Evolutionary conservation across 2,888 invertebrate species (phyloP).

Genomic region (Xanthia togata): DNA sequence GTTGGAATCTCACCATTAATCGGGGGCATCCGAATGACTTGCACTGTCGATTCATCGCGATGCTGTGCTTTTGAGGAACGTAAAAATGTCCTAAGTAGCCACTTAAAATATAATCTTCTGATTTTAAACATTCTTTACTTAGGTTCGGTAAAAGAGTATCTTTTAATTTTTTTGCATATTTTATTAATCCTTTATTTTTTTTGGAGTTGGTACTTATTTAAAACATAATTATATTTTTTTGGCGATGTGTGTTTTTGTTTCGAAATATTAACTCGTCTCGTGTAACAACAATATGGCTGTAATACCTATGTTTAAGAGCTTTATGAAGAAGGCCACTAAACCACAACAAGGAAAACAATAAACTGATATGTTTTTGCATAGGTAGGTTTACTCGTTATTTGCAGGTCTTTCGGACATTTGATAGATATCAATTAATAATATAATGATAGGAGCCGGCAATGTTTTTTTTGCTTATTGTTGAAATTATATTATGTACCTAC

Average conservation of each 20-base stretch:
- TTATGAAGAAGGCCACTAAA: slow-evolving; percentile 26
- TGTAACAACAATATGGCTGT: slow-evolving; percentile 7
- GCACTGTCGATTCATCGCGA: not conserved
- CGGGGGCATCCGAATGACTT: slow-evolving; percentile 19
- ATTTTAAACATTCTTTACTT: slow-evolving; percentile 27
- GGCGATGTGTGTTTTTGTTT: not conserved
- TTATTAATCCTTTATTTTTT: slow-evolving; percentile 14
- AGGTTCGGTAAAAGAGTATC: slow-evolving; percentile 26
- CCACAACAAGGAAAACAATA: slow-evolving; percentile 48
- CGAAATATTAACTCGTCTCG: not conserved
- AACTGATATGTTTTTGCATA: slow-evolving; percentile 37
- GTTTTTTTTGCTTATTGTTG: not conserved
- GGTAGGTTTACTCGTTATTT: not conserved
- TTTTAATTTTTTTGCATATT: slow-evolving; percentile 10
- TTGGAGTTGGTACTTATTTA: not conserved
- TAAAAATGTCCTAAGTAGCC: not conserved
- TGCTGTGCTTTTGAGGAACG: not conserved
- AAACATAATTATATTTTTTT: not conserved
- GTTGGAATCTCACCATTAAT: not conserved
- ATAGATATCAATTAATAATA: slow-evolving; percentile 29
- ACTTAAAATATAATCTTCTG: slow-evolving; percentile 16
- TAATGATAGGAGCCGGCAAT: not conserved
- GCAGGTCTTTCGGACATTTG: slow-evolving; percentile 28
- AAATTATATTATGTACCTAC: not conserved
- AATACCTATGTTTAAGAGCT: not conserved